Conservation (phyloP, 2,888 invertebrate genomes). For the Ichneumoninae sp. region DNA sequence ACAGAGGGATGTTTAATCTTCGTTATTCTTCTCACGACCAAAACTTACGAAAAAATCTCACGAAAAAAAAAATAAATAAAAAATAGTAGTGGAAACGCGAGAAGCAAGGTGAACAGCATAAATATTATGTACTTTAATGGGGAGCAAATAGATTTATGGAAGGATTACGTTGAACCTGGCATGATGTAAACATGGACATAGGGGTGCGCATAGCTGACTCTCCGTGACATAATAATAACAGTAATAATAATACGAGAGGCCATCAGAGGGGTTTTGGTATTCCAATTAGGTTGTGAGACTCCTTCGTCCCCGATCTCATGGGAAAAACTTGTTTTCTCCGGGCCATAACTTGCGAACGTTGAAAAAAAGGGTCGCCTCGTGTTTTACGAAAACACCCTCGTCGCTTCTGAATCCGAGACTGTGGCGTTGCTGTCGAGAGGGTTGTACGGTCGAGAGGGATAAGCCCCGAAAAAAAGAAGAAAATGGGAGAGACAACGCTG, state of each 20-base stretch:
- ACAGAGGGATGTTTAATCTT: conserved; percentile 26
- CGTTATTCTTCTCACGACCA: conserved; percentile 13
- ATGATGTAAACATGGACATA: conserved; percentile 22
- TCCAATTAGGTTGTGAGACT: conserved; percentile 32
- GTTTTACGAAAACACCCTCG: conserved; percentile 28
- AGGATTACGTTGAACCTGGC: conserved; percentile 13
- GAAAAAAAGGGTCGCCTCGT: conserved; percentile 14
- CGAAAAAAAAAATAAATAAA: not conserved
- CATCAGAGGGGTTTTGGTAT: conserved; percentile 6
- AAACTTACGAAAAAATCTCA: not conserved
- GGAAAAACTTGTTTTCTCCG: conserved; percentile 40
- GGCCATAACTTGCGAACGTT: conserved; percentile 9
- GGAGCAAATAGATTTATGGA: conserved; percentile 45
- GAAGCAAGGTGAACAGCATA: conserved; percentile 11
- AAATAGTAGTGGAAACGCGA: not conserved
- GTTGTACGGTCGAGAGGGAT: conserved; percentile 33
- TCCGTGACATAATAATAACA: conserved; percentile 8
- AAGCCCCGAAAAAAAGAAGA: conserved; percentile 6
- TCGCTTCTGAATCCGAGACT: conserved; percentile 14
- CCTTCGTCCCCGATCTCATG: conserved; percentile 30
- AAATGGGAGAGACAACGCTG: not conserved
- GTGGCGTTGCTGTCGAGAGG: conserved; percentile 35
- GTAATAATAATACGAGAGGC: not conserved
- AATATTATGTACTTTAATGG: conserved; percentile 20
- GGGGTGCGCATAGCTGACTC: not conserved